Base-by-base conservation (phyloP, 2,888 invertebrate genomes). In the Ametastegia equiseti region DNA sequence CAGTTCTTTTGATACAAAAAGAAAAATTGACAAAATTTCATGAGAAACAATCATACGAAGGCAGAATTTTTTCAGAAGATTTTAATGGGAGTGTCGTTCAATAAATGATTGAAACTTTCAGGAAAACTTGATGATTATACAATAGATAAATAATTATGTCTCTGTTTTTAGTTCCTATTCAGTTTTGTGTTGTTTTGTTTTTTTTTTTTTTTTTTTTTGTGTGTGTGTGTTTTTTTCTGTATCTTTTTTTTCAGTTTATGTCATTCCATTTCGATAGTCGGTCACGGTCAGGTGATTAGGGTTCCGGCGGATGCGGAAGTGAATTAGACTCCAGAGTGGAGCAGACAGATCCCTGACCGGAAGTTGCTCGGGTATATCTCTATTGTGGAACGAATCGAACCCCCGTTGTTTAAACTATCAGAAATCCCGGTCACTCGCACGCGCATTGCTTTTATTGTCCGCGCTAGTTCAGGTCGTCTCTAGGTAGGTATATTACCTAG, bases 241-340 rank as follows among this genome's bases (percentile, higher is more conserved):
- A n/a, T n/a, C n/a, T n/a, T n/a, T 11, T 2, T 19, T 19, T 47
- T 71, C 7, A 23, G 23, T 54, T 30, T 30, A 15, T 71, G 13
- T 6, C 6, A 71, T 47, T 71, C 54, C 54, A 33, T 75, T 75
- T 5, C 36, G 54, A 75, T 36, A 36, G 54, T 33, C 42, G 27
- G 78, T 78, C 60, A 78, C 78, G 42, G 78, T 78, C 45, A 60
- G 60, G 78, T 78, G 19, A 30, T 1, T 39, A 36, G 42, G 2
- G 78, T 78, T 78, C 78, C 78, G 78, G 11, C 78, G 78, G 78
- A 78, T 78, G 78, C 42, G 78, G 78, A 78, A 78, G 78, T 63
- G 15, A 60, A 78, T 63, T 57, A 78, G 45, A 78, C 65, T 67
- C 19, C 9, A 3, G 5, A 36, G 36, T 36, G 19, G 36, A 2